A percentile compares a stretch with the other conserved stretches of the same genome.
Conservation (phyloP, 2,797 vertebrate genomes). For the Danionella dracula region DNA sequence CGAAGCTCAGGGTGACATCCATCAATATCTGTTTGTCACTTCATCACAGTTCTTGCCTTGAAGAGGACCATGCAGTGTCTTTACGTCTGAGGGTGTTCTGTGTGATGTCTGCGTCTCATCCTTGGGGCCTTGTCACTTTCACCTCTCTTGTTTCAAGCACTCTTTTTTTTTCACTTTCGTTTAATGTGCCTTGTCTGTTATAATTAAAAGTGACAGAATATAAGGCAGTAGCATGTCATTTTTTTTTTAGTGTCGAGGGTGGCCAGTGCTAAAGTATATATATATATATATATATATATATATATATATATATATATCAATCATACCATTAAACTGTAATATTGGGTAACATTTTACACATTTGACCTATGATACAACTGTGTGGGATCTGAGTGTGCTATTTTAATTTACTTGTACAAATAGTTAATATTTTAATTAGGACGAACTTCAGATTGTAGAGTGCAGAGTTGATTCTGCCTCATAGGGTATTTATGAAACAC, state of each 20-base stretch:
- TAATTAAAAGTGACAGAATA: slow-evolving; percentile 46
- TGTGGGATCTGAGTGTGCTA: too few species aligned
- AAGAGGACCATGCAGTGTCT: slow-evolving; percentile 60
- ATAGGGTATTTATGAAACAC: too few species aligned
- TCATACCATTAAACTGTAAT: too few species aligned
- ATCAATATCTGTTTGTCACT: slow-evolving; percentile 57
- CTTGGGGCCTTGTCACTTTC: slow-evolving; percentile 38
- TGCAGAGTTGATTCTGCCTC: too few species aligned
- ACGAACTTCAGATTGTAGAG: too few species aligned
- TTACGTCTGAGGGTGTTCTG: slow-evolving; percentile 27
- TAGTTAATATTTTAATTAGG: too few species aligned
- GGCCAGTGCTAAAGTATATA: background rate
- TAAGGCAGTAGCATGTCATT: slow-evolving; percentile 29
- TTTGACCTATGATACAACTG: too few species aligned
- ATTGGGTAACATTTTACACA: too few species aligned
- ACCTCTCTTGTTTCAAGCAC: background rate
- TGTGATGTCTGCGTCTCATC: slow-evolving; percentile 52
- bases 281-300: too few species aligned
- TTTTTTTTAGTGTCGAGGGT: background rate
- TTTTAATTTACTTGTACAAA: too few species aligned
- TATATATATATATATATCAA: too few species aligned
- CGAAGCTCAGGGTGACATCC: slow-evolving; percentile 57
- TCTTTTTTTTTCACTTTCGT: slow-evolving; percentile 2
- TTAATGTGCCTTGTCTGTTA: slow-evolving; percentile 30
- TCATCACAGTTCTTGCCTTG: slow-evolving; percentile 45